Base-by-base conservation (phyloP, 2,797 vertebrate genomes). In the Schizothorax lantsangensis region DNA sequence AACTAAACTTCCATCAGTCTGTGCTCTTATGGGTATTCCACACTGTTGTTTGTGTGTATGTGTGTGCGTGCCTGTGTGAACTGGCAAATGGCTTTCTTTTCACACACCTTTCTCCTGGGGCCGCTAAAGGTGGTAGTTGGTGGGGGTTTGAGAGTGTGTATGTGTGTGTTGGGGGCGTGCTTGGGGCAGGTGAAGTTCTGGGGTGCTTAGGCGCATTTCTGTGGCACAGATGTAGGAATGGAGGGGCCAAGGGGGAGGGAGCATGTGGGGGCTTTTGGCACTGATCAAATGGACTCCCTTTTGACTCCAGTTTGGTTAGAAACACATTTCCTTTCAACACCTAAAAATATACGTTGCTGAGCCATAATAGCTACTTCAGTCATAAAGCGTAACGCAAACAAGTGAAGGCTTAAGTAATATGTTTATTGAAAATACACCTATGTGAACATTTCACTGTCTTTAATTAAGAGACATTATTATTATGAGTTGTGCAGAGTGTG, bases 91-190 rank as follows among this genome's bases (percentile, higher is more conserved):
- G 88, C 71, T 86, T 87, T 89, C 83, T 88, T 87, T 87, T 87
- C 81, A 87, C 88, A 88, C 87, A 89, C 87, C 86, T 91, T 89
- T 82, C 90, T 88, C 90, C 36, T 84, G 88, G 86, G 87, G 86
- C 87, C 74, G 33, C 84, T 91, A 84, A 88, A 89, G 88, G 84
- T 91, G 87, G 85, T 84, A 81, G 88, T 74, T 84, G 85, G 69
- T 84, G 84, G 54, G 54, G 62, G 80, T 54, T 79, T 77, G 77
- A 57, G 80, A 59, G 81, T 62, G 75, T 75, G 80, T 84, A 19
- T 82, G 85, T 81, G 88, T 88, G 81, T 47, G 71, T 83, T 72
- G 64, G 64, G 64, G 87, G 80, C 33, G 68, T 72, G 80, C 33
- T 40, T 45, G 64, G 88, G 57, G 86, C 88, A 89, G 84, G 86